Conservation (phyloP, 2,888 invertebrate species). For the Podabrus alpinus region DNA sequence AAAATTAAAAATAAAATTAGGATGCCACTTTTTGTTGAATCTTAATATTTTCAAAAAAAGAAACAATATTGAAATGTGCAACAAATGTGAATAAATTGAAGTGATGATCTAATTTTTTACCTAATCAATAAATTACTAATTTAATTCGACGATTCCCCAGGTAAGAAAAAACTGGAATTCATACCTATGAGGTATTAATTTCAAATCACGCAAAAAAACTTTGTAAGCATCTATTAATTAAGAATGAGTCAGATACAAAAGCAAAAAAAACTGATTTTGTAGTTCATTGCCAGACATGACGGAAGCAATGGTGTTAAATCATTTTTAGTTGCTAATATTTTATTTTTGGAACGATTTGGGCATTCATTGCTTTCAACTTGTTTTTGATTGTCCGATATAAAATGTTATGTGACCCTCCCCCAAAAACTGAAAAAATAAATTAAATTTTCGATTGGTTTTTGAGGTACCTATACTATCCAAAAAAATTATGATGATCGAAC, state of each 20-base stretch:
- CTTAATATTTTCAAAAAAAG: no score
- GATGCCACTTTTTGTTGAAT: no score
- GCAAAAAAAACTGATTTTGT: background rate
- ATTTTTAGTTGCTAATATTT: background rate
- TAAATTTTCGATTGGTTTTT: no score
- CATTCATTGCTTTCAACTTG: background rate
- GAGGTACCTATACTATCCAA: no score
- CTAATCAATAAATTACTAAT: background rate
- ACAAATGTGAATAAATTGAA: background rate
- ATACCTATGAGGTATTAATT: background rate
- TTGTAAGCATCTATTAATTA: background rate
- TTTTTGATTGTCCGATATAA: no score
- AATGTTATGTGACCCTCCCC: no score
- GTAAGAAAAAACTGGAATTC: background rate
- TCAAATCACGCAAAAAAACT: background rate
- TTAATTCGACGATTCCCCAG: background rate
- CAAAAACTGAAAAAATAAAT: no score
- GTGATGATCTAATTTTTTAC: background rate
- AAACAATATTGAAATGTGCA: no score
- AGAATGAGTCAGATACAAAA: background rate
- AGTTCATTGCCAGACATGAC: background rate
- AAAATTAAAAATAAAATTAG: no score
- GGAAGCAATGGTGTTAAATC: background rate
- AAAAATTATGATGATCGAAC: no score
- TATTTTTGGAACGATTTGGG: background rate